These are phyloP conservation scores for Chrysoperla carnea DNA, from an alignment of 1,140 invertebrate genomes.

Conservation along the genomic window DNA sequence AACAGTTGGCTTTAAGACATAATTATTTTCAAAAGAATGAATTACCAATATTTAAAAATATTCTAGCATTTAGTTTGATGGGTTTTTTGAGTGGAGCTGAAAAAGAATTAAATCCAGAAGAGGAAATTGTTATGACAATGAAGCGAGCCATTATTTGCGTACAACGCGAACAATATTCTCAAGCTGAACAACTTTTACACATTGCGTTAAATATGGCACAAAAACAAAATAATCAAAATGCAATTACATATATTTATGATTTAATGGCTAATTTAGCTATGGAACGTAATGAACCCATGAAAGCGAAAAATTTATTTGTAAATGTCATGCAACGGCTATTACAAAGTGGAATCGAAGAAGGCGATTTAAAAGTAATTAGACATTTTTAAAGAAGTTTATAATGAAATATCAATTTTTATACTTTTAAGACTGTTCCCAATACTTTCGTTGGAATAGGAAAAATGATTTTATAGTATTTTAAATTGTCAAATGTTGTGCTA, in stretches of 20 bases:
- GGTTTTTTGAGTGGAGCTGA: slow-evolving; percentile 22
- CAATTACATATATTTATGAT: slow-evolving; percentile 76
- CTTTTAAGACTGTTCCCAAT: background rate
- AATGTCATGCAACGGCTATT: slow-evolving; percentile 62
- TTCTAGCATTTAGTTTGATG: slow-evolving; percentile 15
- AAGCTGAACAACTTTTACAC: slow-evolving; percentile 71
- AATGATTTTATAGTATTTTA: too few species aligned
- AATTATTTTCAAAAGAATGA: slow-evolving; percentile 3
- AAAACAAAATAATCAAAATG: slow-evolving; percentile 51
- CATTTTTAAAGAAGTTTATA: slow-evolving; percentile 6
- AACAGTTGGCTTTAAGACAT: slow-evolving; percentile 7
- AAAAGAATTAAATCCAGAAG: slow-evolving; percentile 37
- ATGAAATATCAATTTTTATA: background rate
- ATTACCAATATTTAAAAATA: background rate
- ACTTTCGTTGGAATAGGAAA: too few species aligned
- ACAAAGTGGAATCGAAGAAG: slow-evolving; percentile 39
- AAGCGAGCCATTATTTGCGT: slow-evolving; percentile 54
- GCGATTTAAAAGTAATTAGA: slow-evolving; percentile 50
- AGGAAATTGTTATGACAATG: slow-evolving; percentile 49
- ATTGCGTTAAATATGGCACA: slow-evolving; percentile 67
- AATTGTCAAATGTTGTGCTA: too few species aligned
- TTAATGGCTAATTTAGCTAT: slow-evolving; percentile 80
- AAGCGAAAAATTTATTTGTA: slow-evolving; percentile 71
- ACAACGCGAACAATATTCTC: slow-evolving; percentile 55
- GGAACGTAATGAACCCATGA: slow-evolving; percentile 50